A percentile compares a stretch with the other conserved stretches of the same genome.
Conservation (phyloP, 2,888 invertebrate genomes). For the Eupithecia abbreviata region DNA sequence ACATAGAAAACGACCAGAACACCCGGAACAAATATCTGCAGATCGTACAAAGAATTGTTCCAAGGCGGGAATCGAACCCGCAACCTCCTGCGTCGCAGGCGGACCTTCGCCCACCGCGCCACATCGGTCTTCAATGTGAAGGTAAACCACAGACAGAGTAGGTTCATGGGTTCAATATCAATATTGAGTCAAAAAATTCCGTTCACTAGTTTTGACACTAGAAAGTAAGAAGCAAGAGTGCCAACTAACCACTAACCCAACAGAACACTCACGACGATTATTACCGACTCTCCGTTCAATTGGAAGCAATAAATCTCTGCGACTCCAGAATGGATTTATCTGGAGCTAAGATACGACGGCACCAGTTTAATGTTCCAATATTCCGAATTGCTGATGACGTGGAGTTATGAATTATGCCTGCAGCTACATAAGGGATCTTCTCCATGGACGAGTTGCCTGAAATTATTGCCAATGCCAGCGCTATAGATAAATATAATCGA, state of each 20-base stretch:
- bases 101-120: too few relatives aligned
- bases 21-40: too few relatives aligned
- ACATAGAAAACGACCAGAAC: too few relatives aligned
- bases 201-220: not conserved
- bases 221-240: not conserved
- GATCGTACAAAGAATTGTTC: too few relatives aligned
- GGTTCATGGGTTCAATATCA: too few relatives aligned
- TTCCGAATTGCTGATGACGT: slow-evolving; percentile 20
- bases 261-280: slow-evolving; percentile 10
- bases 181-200: not conserved
- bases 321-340: slow-evolving; percentile 45
- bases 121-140: too few relatives aligned
- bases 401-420: slow-evolving; percentile 11
- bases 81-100: too few relatives aligned
- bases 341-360: slow-evolving; percentile 34
- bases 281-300: slow-evolving; percentile 31
- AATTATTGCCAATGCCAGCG: not conserved
- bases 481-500: too few relatives aligned
- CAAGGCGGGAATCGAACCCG: too few relatives aligned
- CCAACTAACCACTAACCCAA: not conserved
- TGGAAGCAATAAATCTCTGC: slow-evolving; percentile 48
- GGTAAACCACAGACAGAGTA: not conserved
- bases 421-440: not conserved
- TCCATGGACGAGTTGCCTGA: not conserved
- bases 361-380: slow-evolving; percentile 29